Evolutionary conservation across 2,113 vertebrate species (phyloP).

Genomic region (Entelurus aequoreus): DNA sequence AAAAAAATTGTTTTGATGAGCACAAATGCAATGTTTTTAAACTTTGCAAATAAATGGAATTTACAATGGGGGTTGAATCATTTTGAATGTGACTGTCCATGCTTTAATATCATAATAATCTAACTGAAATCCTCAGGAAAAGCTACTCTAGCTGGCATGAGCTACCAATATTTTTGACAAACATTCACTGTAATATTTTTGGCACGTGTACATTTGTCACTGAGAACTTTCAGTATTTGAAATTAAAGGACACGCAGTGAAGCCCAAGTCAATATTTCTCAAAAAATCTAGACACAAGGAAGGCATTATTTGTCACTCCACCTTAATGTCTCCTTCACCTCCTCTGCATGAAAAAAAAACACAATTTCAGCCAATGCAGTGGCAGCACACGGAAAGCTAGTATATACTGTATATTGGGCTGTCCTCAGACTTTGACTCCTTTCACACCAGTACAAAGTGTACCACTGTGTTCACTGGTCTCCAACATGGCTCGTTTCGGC

Average conservation of each 20-base stretch:
- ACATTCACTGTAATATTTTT: not conserved
- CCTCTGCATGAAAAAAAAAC: constrained; percentile 58
- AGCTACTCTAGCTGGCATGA: constrained; percentile 7
- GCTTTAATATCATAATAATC: no score
- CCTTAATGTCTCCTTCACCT: constrained; percentile 52
- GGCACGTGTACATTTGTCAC: constrained; percentile 1
- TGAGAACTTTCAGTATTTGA: constrained; percentile 51
- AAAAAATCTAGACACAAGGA: constrained; percentile 63
- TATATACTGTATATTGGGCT: constrained; percentile 62
- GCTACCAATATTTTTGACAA: not conserved
- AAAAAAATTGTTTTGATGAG: no score
- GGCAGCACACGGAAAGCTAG: constrained; percentile 47
- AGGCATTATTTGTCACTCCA: constrained; percentile 61
- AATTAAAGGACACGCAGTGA: constrained; percentile 57
- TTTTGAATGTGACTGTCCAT: no score
- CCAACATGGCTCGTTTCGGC: constrained; percentile 59
- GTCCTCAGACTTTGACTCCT: constrained; percentile 29
- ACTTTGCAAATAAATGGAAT: no score
- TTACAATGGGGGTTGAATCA: no score
- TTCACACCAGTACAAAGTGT: constrained; percentile 47
- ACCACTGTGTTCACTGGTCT: constrained; percentile 39
- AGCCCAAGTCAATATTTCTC: constrained; percentile 73
- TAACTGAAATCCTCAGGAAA: constrained; percentile 1
- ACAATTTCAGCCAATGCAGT: constrained; percentile 59
- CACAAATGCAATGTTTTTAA: no score